These are phyloP conservation scores for Chymomyza fuscimana DNA, from an alignment of 2,888 invertebrate species.

Conservation along the genomic window DNA sequence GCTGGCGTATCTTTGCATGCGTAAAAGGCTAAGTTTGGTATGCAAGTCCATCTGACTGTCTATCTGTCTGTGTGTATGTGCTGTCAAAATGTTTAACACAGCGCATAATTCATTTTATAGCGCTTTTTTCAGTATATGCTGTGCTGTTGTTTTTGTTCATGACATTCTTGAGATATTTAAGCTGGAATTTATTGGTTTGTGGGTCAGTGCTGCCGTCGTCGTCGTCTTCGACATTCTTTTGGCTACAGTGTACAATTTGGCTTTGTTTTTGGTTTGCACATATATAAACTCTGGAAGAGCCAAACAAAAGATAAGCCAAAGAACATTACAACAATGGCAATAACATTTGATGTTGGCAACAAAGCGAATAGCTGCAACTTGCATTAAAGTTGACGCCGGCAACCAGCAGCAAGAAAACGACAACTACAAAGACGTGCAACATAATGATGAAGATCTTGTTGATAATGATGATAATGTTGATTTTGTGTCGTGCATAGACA, in stretches of 20 bases:
- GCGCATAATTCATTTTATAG: slow-evolving; percentile 62
- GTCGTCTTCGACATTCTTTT: slow-evolving; percentile 1
- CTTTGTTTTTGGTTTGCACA: slow-evolving; percentile 1
- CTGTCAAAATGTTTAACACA: slow-evolving; percentile 75
- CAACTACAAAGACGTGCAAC: slow-evolving; percentile 11
- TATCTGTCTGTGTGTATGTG: slow-evolving; percentile 35
- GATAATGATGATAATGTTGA: slow-evolving; percentile 9
- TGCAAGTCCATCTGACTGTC: slow-evolving; percentile 24
- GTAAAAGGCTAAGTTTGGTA: slow-evolving; percentile 26
- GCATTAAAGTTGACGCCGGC: not conserved
- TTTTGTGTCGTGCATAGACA: slow-evolving; percentile 14
- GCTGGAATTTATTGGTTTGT: slow-evolving; percentile 75
- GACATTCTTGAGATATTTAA: slow-evolving; percentile 64
- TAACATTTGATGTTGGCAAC: slow-evolving; percentile 25
- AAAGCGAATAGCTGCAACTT: slow-evolving; percentile 15
- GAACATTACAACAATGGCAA: slow-evolving; percentile 36
- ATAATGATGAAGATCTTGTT: slow-evolving; percentile 12
- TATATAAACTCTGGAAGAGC: slow-evolving; percentile 8
- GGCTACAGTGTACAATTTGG: slow-evolving; percentile 1
- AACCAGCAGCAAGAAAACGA: not conserved
- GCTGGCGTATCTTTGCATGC: slow-evolving; percentile 22
- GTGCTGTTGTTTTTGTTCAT: slow-evolving; percentile 24
- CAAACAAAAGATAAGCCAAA: slow-evolving; percentile 13
- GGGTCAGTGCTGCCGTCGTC: slow-evolving; percentile 50
- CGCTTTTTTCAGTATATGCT: slow-evolving; percentile 25